Percentiles rank a stretch among this genome's conserved stretches.
Conservation (phyloP, 2,113 vertebrate genomes). For the Epinephelus fuscoguttatus region DNA sequence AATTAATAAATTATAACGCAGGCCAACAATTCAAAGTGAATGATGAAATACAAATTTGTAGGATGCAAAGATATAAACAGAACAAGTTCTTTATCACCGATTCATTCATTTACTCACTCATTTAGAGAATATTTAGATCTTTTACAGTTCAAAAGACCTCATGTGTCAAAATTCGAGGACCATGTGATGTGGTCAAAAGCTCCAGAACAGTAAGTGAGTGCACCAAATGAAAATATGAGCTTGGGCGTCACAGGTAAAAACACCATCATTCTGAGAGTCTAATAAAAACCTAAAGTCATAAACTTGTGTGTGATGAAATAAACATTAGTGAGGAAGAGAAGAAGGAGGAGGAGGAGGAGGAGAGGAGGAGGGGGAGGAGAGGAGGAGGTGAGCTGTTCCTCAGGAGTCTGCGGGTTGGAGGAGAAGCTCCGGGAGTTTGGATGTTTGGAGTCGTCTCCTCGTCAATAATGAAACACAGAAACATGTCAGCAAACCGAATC, state of each 20-base stretch:
- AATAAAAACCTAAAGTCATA: not conserved
- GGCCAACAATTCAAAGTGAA: too few relatives aligned
- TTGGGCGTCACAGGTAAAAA: not conserved
- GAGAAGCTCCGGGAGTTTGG: conserved; percentile 8
- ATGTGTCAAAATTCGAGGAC: too few relatives aligned
- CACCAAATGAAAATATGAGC: too few relatives aligned
- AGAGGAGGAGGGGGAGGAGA: conserved; percentile 13
- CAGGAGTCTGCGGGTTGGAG: not conserved
- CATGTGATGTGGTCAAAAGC: too few relatives aligned
- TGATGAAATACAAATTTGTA: too few relatives aligned
- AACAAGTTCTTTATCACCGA: too few relatives aligned
- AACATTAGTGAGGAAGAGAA: conserved; percentile 16
- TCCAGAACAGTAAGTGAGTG: too few relatives aligned
- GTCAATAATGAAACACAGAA: conserved; percentile 59
- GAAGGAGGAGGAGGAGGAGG: conserved; percentile 2
- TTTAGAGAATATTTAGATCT: too few relatives aligned
- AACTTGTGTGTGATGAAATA: conserved; percentile 14
- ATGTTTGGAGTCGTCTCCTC: conserved; percentile 26
- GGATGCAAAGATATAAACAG: too few relatives aligned
- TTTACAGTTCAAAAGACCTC: too few relatives aligned
- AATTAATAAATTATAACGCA: too few relatives aligned
- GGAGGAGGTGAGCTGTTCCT: conserved; percentile 7
- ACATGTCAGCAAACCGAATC: conserved; percentile 11
- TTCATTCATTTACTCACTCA: too few relatives aligned
- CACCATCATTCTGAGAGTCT: not conserved